phyloP scores from a whole-genome alignment of 2,888 invertebrate genomes.

The Drosophila hamatofila region DNA sequence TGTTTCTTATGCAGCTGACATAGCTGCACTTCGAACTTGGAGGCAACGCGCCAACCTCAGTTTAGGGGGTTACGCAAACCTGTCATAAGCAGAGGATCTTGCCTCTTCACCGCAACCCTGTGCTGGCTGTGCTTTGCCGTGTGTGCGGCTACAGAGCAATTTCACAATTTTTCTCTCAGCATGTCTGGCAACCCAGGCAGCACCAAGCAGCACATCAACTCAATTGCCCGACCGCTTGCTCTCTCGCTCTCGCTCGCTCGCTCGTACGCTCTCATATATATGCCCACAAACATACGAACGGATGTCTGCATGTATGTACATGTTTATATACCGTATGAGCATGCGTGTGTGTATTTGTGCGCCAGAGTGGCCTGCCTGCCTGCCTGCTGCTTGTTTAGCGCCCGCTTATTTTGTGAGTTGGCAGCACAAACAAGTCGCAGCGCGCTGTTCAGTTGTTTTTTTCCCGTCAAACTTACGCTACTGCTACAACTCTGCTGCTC shows the following conservation, averaged over 20 bases:
- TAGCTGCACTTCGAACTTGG: constrained; percentile 41
- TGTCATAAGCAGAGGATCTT: constrained; percentile 41
- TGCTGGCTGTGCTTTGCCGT: background rate
- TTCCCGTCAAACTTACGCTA: constrained; percentile 63
- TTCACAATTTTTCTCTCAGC: constrained; percentile 46
- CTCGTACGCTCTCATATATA: constrained; percentile 8
- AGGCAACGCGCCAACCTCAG: constrained; percentile 50
- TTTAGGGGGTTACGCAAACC: constrained; percentile 57
- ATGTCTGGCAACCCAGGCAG: constrained; percentile 56
- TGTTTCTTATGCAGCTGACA: background rate
- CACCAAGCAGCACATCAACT: constrained; percentile 13
- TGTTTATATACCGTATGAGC: constrained; percentile 36
- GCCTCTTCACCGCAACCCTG: constrained; percentile 54
- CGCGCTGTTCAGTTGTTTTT: constrained; percentile 68
- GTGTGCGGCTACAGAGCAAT: constrained; percentile 25
- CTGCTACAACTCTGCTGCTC: constrained; percentile 65
- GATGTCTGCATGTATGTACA: constrained; percentile 47
- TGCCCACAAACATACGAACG: constrained; percentile 39
- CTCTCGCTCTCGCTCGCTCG: constrained; percentile 17
- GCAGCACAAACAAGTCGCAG: constrained; percentile 66
- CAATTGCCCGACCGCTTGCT: constrained; percentile 31
- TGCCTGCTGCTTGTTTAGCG: constrained; percentile 44
- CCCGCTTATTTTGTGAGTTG: constrained; percentile 68
- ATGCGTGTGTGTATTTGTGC: constrained; percentile 32
- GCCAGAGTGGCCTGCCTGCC: constrained; percentile 57